Base-by-base conservation (phyloP, 2,888 invertebrate species). In the Callyntrura sp. region DNA sequence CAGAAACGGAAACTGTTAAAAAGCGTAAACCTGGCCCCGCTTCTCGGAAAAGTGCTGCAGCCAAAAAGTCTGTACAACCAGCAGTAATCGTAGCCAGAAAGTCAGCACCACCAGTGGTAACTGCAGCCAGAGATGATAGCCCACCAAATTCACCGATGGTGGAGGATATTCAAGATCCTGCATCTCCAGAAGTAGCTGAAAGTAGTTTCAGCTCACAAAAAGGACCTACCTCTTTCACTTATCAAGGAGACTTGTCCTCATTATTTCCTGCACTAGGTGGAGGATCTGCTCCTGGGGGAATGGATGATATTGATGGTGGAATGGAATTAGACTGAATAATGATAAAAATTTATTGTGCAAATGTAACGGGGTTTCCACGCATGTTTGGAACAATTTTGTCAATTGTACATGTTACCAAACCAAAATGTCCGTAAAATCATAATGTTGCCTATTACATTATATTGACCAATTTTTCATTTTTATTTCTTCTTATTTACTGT, bases 281-380 rank as follows among this genome's bases (percentile, higher is more conserved):
- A 1, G 68, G 83, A 28, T 2, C 82, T 48, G 62, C 82, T 48
- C 87, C 55, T 8, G 82, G 82, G 12, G 88, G 88, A 3, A 51
- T 88, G 25, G 88, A 82, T 73, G 88, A 88, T 23, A 88, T 88
- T 62, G 73, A 82, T 35, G 88, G 88, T 55, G 88, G 88, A 23
- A 88, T 88, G 88, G 8, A 28, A 23, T 70, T 87, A 62, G 87
- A 87, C 62, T 87, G 65, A 85, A 43, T n/a, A n/a, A n/a, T n/a
- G n/a, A n/a, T n/a, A n/a, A n/a, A n/a, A n/a, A n/a, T n/a, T n/a
- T n/a, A n/a, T n/a, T n/a, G n/a, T n/a, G n/a, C n/a, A n/a, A n/a
- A n/a, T n/a, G n/a, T n/a, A n/a, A n/a, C n/a, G n/a, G n/a, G n/a
- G n/a, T n/a, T n/a, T n/a, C n/a, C n/a, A 23, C 5, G 12, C 20